Base-by-base conservation (phyloP, 2,113 vertebrate species). In the Myxocyprinus asiaticus region DNA sequence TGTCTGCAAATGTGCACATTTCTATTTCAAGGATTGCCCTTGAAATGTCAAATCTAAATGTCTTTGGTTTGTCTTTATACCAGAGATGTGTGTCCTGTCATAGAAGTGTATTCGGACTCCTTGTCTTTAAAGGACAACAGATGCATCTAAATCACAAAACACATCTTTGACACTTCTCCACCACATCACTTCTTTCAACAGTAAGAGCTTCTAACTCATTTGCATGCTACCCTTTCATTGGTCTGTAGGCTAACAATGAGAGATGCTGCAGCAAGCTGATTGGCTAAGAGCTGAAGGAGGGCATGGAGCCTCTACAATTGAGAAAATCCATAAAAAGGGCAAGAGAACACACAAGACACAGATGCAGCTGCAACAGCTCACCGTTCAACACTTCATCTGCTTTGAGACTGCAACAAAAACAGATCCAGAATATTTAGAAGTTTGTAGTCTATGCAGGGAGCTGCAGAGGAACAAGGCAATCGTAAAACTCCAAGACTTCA, bases 291-390 rank as follows among this genome's bases (percentile, higher is more conserved):
- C 51, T 56, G 71, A 33, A 70, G 64, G 70, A n/a, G 77, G 87
- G 70, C 45, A 42, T 83, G 79, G 58, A 68, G 65, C 69, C 64
- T 70, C 53, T 10, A 81, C 81, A 43, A 84, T 77, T 77, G 78
- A 83, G 63, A 84, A 77, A 79, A 79, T 70, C 85, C 70, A 91
- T 91, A 91, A 90, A 92, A 88, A 85, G 64, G 76, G 81, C 58
- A 61, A 6, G 33, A 79, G 84, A 83, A 45, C 70, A 45, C 65
- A 72, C 71, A 59, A 45, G 59, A 61, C 77, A 85, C 82, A 67
- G 72, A 86, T 65, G 61, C 84, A 67, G 76, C 73, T 82, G 83
- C 62, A 67, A 65, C 71, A 4, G 53, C 67, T 69, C 7, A n/a
- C 59, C 15, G 14, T 64, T 70, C 4, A 59, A 69, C 66, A 53